A percentile compares a stretch with the other conserved stretches of the same genome.
Conservation (phyloP, 2,113 vertebrate genomes). For the Labeo rohita region DNA sequence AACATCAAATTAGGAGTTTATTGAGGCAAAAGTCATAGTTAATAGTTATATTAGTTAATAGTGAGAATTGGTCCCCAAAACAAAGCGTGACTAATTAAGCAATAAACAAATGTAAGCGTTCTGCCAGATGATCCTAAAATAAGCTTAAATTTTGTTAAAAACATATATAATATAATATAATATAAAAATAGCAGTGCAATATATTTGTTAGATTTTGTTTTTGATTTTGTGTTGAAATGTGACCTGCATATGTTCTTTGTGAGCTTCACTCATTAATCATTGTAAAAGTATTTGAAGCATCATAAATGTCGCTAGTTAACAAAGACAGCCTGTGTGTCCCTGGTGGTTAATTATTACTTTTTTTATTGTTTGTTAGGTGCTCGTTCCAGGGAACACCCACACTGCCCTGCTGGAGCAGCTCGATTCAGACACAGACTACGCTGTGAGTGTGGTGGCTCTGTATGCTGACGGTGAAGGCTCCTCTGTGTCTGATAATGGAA, state of each 20-base stretch:
- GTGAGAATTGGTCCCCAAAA: too few species aligned
- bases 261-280: background rate
- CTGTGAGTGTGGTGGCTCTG: constrained; percentile 85
- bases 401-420: constrained; percentile 84
- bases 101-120: too few species aligned
- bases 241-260: background rate
- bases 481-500: constrained; percentile 78
- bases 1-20: too few species aligned
- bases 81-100: too few species aligned
- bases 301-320: background rate
- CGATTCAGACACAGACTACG: constrained; percentile 86
- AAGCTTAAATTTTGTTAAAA: too few species aligned
- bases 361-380: constrained; percentile 71
- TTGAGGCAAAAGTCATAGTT: too few species aligned
- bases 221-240: background rate
- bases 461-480: constrained; percentile 92
- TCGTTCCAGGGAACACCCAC: constrained; percentile 84
- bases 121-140: too few species aligned
- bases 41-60: too few species aligned
- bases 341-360: background rate
- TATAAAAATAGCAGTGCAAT: too few species aligned
- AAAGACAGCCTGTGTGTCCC: constrained; percentile 4
- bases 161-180: background rate
- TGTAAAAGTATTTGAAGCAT: background rate
- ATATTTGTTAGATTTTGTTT: background rate